A percentile compares a stretch with the other conserved stretches of the same genome.
phyloP scores from a whole-genome alignment of 2,888 invertebrate species.

The Lampropteryx suffumata region DNA sequence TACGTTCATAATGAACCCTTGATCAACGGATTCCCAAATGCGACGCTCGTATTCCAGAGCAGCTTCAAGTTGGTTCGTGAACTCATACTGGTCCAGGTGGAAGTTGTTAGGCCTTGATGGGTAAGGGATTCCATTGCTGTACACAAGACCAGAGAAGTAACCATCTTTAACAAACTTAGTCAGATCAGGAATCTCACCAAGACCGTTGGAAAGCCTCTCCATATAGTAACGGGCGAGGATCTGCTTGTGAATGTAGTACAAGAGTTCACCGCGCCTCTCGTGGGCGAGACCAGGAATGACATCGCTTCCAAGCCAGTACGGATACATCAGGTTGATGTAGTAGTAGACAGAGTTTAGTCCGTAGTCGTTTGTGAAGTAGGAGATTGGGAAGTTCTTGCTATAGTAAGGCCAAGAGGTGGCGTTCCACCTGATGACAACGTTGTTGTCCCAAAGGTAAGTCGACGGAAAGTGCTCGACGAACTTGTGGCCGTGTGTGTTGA shows the following conservation, averaged over 20 bases:
- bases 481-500: conserved; percentile 69
- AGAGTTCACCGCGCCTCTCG: conserved; percentile 86
- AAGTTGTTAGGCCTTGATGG: conserved; percentile 84
- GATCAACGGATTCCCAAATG: conserved; percentile 83
- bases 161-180: conserved; percentile 82
- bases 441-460: conserved; percentile 65
- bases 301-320: conserved; percentile 84
- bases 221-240: conserved; percentile 88
- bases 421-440: conserved; percentile 84
- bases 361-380: conserved; percentile 89
- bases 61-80: conserved; percentile 64
- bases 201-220: conserved; percentile 87
- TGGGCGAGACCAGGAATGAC: conserved; percentile 72
- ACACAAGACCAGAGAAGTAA: conserved; percentile 84
- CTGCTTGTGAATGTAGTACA: conserved; percentile 84
- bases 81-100: conserved; percentile 70
- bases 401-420: conserved; percentile 82
- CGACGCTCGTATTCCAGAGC: conserved; percentile 81
- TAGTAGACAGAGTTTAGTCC: conserved; percentile 86
- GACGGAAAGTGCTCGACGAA: conserved; percentile 56
- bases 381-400: conserved; percentile 81
- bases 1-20: conserved; percentile 74
- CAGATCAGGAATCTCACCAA: conserved; percentile 85
- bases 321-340: conserved; percentile 83
- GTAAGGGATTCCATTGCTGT: conserved; percentile 86